Evolutionary conservation across 2,113 vertebrate genomes (phyloP), one percentile per base, ranked within the genome.

Genomic region (Typhlomys cinereus): DNA sequence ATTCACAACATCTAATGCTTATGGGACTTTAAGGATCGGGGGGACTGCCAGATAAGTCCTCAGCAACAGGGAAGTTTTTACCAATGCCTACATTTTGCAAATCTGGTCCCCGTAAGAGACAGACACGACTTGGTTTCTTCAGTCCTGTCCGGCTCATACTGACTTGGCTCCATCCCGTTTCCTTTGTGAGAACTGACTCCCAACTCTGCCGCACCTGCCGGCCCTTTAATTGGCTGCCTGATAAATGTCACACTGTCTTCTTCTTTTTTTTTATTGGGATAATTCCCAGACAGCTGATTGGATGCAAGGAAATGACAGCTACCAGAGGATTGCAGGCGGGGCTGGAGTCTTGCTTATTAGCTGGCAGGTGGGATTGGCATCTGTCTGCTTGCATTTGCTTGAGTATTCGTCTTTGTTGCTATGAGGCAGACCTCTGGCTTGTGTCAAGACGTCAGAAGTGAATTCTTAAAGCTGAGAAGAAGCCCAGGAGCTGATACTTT

Each of bases 211-310:
- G 18, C 50, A 2, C 18, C n/a, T n/a, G 73, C 50, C 54, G 88
- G 71, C 52, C 86, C 81, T 95, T 95, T 96, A 96, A 96, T 96
- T 95, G 96, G 95, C 93, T 96, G 85, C 78, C 82, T 92, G 96
- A 88, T 95, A 95, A 95, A 96, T 88, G 94, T 95, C 94, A 94
- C 76, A 85, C 81, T 92, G 91, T 95, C 88, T 96, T 96, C 94
- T 93, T 95, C 67, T 59, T 52, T 50, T 27, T 44, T 80, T 96
- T 97, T 93, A 95, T 95, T 90, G 94, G 95, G 93, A 96, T 96
- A 95, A 95, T 97, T 97, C 96, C 96, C 96, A 97, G 95, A 92
- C 95, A 93, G 44, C 78, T 90, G 95, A 97, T 95, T 96, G 96
- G 96, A 46, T 90, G 23, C 78, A 71, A 44, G 79, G 93, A 78